Conservation (phyloP, 35 echinoderm and acorn worm species). For the Hemicentrotus pulcherrimus region DNA sequence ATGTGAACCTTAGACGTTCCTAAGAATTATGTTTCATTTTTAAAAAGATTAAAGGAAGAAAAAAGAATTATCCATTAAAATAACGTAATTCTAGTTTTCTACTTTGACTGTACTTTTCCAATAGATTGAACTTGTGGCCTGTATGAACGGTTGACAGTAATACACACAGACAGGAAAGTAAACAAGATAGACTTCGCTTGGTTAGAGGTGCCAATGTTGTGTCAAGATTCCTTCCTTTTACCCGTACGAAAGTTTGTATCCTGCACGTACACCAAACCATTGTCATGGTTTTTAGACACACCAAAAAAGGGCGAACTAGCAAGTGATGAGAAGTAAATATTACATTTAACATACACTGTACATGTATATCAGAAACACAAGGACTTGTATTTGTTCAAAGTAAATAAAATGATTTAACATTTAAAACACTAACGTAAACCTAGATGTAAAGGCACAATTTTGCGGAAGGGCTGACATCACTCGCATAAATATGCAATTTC, state of each 20-base stretch:
- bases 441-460: too few species aligned
- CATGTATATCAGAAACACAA: too few species aligned
- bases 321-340: neutral
- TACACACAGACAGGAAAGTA: neutral
- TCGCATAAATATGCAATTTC: neutral
- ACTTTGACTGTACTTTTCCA: neutral
- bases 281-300: neutral
- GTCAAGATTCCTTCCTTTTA: neutral
- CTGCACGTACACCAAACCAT: neutral
- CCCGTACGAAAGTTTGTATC: neutral
- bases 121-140: neutral
- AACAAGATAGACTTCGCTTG: neutral
- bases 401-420: too few species aligned
- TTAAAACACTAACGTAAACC: too few species aligned
- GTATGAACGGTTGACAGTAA: neutral
- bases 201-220: neutral
- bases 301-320: neutral
- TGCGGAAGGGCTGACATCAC: neutral
- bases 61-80: too few species aligned
- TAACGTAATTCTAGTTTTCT: neutral
- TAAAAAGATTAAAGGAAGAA: too few species aligned
- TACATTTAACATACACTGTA: too few species aligned
- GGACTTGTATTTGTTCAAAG: too few species aligned
- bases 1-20: too few species aligned
- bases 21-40: neutral